phyloP scores from a whole-genome alignment of 2,888 invertebrate species.

The Allygus modestus region DNA sequence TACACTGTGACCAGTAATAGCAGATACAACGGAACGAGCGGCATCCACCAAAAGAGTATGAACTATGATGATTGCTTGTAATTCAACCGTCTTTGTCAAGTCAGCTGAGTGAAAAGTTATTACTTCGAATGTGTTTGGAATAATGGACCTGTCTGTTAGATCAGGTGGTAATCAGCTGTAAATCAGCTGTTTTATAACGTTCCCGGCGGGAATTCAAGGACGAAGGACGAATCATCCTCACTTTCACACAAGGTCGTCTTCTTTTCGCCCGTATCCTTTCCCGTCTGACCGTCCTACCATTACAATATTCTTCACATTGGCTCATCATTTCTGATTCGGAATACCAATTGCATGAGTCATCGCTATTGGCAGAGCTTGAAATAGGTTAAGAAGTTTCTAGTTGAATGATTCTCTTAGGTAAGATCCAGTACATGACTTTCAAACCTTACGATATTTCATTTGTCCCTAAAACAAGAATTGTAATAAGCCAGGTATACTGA shows the following conservation, averaged over 20 bases:
- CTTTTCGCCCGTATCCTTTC: conserved; percentile 14
- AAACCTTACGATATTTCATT: too few species aligned
- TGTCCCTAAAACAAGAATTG: too few species aligned
- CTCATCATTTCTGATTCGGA: conserved; percentile 7
- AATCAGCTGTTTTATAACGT: conserved; percentile 17
- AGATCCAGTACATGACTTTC: too few species aligned
- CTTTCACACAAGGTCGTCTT: conserved; percentile 55
- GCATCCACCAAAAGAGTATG: too few species aligned
- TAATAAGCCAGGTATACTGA: too few species aligned
- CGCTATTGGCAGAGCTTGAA: not conserved
- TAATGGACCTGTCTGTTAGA: not conserved
- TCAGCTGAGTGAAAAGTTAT: not conserved
- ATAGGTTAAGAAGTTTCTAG: conserved; percentile 3
- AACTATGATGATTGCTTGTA: too few species aligned
- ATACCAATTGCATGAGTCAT: conserved; percentile 12
- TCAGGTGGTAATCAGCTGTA: not conserved
- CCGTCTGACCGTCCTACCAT: not conserved
- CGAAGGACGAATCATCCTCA: conserved; percentile 45
- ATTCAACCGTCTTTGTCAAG: too few species aligned
- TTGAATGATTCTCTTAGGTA: not conserved
- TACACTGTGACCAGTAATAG: too few species aligned
- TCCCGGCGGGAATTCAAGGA: conserved; percentile 24
- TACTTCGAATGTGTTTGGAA: not conserved
- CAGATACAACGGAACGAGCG: too few species aligned
- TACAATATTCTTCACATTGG: not conserved